Conservation (phyloP, 2,797 vertebrate genomes). For the Rhabdophis nuchalis region DNA sequence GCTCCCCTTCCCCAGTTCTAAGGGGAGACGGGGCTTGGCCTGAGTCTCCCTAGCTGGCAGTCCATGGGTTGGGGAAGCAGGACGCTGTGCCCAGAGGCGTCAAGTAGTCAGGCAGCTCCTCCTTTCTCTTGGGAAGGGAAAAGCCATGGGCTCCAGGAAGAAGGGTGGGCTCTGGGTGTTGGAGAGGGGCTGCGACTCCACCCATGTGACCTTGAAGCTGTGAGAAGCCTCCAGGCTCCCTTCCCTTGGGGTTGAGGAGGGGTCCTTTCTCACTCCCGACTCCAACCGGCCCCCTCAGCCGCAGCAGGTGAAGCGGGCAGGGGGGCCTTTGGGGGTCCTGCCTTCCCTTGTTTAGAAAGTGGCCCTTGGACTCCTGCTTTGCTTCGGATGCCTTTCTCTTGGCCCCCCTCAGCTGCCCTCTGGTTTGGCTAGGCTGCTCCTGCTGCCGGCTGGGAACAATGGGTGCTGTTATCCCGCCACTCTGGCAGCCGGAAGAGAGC, state of each 20-base stretch:
- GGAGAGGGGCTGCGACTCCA: not conserved
- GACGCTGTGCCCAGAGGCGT: not conserved
- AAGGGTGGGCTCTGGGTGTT: not conserved
- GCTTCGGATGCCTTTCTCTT: not conserved
- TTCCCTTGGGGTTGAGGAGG: not conserved
- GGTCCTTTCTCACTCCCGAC: not conserved
- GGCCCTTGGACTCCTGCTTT: not conserved
- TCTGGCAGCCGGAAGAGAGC: not conserved
- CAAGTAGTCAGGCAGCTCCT: not conserved
- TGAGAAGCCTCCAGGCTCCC: not conserved
- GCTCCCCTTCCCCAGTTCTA: not conserved
- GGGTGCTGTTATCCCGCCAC: not conserved
- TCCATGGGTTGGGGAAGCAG: not conserved
- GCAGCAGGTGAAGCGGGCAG: not conserved
- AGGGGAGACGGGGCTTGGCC: not conserved
- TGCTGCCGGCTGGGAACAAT: not conserved
- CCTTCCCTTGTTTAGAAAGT: not conserved
- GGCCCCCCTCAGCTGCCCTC: not conserved
- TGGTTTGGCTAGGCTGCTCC: not conserved
- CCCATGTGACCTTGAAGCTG: not conserved
- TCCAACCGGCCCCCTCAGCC: not conserved
- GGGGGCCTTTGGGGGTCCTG: not conserved
- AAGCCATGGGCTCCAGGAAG: not conserved
- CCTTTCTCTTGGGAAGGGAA: not conserved
- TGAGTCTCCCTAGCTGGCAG: not conserved